Evolutionary conservation across 2,113 vertebrate species (phyloP).

Genomic region (Orthonyx spaldingii): DNA sequence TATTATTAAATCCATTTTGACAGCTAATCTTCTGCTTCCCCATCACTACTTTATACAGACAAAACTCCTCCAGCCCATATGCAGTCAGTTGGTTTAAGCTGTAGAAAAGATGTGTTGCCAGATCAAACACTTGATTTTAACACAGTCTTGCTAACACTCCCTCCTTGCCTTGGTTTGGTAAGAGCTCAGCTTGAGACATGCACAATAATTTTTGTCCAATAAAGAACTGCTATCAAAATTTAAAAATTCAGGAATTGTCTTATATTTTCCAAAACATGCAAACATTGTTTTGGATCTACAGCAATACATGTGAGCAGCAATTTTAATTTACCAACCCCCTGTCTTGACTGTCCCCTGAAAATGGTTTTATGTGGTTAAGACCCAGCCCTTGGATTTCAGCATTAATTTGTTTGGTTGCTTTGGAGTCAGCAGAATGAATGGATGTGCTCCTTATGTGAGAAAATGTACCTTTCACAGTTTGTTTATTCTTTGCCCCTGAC

Average conservation of each 20-base stretch:
- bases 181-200: background rate
- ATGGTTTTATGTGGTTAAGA: background rate
- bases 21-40: background rate
- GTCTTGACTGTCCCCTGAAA: background rate
- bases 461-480: background rate
- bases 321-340: background rate
- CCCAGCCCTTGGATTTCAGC: background rate
- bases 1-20: background rate
- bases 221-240: background rate
- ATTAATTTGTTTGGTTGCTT: background rate
- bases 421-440: background rate
- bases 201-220: background rate
- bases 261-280: background rate
- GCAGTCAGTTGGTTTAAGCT: background rate
- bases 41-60: background rate
- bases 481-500: background rate
- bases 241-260: background rate
- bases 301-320: background rate
- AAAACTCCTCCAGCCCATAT: background rate
- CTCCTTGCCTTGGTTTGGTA: background rate
- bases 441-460: background rate
- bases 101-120: background rate
- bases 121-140: background rate
- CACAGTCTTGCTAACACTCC: background rate
- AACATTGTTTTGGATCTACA: background rate